Evolutionary conservation across 2,113 vertebrate species (phyloP), one percentile per base, ranked within the genome.

Genomic region (Pteronura brasiliensis): DNA sequence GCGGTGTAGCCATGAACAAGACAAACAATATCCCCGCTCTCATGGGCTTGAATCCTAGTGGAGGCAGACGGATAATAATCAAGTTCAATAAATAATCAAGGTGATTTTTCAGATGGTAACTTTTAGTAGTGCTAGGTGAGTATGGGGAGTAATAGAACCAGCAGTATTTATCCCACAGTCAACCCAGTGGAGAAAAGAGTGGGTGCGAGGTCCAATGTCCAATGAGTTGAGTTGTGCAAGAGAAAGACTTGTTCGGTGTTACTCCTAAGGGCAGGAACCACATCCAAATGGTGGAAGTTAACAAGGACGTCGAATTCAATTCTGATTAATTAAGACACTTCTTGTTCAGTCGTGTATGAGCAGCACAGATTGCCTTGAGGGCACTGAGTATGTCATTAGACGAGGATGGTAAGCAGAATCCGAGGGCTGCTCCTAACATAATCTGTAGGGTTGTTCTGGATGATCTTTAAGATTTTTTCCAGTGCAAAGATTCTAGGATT

Each of bases 71-170:
- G 90, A 74, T 85, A 47, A 82, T 42, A 72, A 94, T 55, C 44
- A 84, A 95, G 55, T n/a, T 94, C 47, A 95, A 47, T 59, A 95
- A 97, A 88, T 81, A 97, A 61, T 77, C 63, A 52, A 72, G 39
- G 9, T 42, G 10, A 34, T 61, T 77, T 96, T 95, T 91, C 65
- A 79, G 63, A 42, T 29, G 9, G 34, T 91, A 61, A 82, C 27
- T 92, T 95, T 94, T 82, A 82, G 71, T 63, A 18, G 21, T 84
- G 7, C 67, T 49, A 88, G 80, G 55, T 59, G 72, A 95, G 13
- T 20, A 9, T 61, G 47, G 83, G 86, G 67, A 72, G 5, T 39
- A 90, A 42, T 69, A 65, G 34, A 72, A 74, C 4, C 10, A 77
- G 42, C 61, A 39, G 2, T 52, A 81, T 39, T 65, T 63, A 7